These are phyloP conservation scores for Drosophila azteca DNA, from an alignment of 1,140 invertebrate species.

Conservation along the genomic window DNA sequence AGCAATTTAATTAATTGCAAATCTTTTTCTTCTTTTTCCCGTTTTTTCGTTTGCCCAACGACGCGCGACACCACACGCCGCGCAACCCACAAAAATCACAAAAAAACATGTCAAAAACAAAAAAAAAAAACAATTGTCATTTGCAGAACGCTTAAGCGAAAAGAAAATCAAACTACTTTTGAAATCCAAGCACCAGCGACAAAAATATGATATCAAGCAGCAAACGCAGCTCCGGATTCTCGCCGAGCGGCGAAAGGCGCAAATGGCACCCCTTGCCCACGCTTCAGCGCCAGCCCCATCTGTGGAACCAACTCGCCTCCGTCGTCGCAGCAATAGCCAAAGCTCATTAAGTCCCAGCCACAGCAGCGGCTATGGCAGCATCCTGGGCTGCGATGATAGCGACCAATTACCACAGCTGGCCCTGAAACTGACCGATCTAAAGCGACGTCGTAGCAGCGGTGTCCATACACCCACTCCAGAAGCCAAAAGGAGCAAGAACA, in stretches of 20 bases:
- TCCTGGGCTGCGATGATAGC: conserved; percentile 42
- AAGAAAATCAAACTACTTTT: conserved; percentile 67
- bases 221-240: conserved; percentile 15
- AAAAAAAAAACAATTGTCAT: conserved; percentile 57
- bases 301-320: conserved; percentile 13
- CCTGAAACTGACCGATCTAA: conserved; percentile 5
- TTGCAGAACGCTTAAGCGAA: conserved; percentile 82
- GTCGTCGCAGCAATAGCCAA: conserved; percentile 49
- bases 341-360: conserved; percentile 49
- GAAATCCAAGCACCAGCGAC: conserved; percentile 62
- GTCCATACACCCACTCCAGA: neutral
- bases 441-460: conserved; percentile 44
- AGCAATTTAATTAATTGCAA: conserved; percentile 80
- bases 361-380: conserved; percentile 69
- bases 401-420: neutral
- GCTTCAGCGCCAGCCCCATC: neutral
- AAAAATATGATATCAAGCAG: conserved; percentile 62
- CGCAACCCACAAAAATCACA: conserved; percentile 28
- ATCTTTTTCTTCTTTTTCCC: conserved; percentile 78
- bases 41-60: conserved; percentile 68
- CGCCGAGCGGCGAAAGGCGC: conserved; percentile 24
- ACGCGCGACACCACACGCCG: conserved; percentile 40
- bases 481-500: conserved; percentile 41
- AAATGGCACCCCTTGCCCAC: neutral
- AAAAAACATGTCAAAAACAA: conserved; percentile 29